phyloP scores from a whole-genome alignment of 30 jellyfish, hydroid and myxozoan genomes.

The Cassiopea andromeda region DNA sequence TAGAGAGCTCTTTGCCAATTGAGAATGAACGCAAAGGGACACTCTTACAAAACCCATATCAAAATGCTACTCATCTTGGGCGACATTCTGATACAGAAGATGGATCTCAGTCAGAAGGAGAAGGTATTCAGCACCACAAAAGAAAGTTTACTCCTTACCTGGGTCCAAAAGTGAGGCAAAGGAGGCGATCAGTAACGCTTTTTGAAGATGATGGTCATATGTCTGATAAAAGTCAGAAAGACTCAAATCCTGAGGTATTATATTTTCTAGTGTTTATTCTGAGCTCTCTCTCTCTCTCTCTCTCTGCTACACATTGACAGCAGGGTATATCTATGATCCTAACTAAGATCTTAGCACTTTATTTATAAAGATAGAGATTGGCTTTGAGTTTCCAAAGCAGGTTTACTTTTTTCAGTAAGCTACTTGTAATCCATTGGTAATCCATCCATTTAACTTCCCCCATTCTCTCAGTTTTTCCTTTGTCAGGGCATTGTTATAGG shows the following conservation, averaged over 20 bases:
- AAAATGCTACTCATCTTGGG: not conserved
- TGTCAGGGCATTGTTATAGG: no score
- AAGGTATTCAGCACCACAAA: constrained; percentile 58
- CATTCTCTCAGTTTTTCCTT: no score
- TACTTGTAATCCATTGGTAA: no score
- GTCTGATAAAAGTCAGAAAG: constrained; percentile 17
- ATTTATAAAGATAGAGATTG: no score
- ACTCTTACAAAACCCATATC: not conserved
- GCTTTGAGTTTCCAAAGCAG: no score
- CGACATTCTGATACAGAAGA: constrained; percentile 55
- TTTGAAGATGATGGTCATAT: constrained; percentile 68
- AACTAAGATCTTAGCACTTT: no score
- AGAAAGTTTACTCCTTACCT: constrained; percentile 62
- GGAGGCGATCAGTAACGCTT: constrained; percentile 43
- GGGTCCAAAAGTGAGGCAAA: constrained; percentile 75
- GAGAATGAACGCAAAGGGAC: not conserved
- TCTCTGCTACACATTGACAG: no score
- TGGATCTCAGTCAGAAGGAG: constrained; percentile 72
- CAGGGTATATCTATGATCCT: no score
- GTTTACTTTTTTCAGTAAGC: no score
- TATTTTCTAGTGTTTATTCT: not conserved
- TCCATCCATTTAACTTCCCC: no score
- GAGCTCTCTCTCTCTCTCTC: no score
- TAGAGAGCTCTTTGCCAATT: not conserved
- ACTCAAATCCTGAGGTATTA: not conserved